Evolutionary conservation across 2,888 invertebrate species (phyloP), one percentile per base, ranked within the genome.

Genomic region (Rhingia campestris): DNA sequence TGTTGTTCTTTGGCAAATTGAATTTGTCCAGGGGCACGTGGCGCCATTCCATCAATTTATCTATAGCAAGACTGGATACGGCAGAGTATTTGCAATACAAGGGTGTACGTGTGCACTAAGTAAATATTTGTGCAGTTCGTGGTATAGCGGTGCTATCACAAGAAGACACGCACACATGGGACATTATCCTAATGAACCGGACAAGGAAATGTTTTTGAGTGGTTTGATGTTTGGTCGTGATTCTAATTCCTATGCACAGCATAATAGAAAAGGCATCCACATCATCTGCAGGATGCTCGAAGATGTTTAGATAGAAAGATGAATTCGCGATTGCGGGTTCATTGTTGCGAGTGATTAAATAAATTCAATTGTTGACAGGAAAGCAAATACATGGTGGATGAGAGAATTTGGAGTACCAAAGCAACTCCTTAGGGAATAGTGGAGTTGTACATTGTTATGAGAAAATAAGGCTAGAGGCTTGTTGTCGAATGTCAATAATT

Each of bases 1-100:
- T 77, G 73, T 77, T 82, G 51, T 77, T 58, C 63, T 82, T 73
- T 63, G 64, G 33, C 32, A 77, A 82, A 82, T 82, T 79, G 79
- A 79, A 79, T 81, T 66, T 67, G 56, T 58, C 49, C 12, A 37
- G 56, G 56, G 67, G 47, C 82, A 82, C 82, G 82, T 82, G 82
- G 77, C 81, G 72, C 54, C 59, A 35, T 73, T 81, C 49, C 54
- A 63, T 73, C 56, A 67, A 39, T 76, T 56, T 63, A 73, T 63
- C 66, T 54, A 59, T 41, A 41, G 10, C 35, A 61, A 39, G 41
- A 56, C 54, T 22, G 53, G 12, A 32, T 54, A n/a, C 35, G 37
- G 4, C 7, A 32, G 1, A 22, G 30, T 58, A 41, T 43, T 58
- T 51, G 45, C n/a, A 43, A n/a, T 14, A 14, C 30, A 51, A 53